phyloP scores from a whole-genome alignment of 2,113 vertebrate species.

The Caranx ignobilis region DNA sequence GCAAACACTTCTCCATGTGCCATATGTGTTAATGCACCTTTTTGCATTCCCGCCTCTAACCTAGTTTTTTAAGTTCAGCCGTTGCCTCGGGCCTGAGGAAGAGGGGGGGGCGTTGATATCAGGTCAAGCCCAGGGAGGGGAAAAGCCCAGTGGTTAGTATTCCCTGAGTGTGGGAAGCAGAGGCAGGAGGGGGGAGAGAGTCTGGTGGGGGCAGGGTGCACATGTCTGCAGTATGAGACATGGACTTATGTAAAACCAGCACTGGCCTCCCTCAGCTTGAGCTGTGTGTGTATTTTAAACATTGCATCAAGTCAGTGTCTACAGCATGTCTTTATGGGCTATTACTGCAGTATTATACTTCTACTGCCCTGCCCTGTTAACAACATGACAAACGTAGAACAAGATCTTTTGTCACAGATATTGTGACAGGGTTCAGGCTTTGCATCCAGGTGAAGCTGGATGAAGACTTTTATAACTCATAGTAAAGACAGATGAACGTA shows the following conservation, averaged over 20 bases:
- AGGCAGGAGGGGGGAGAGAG: conserved; percentile 29
- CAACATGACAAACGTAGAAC: too few species aligned
- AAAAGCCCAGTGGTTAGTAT: conserved; percentile 69
- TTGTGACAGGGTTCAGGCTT: too few species aligned
- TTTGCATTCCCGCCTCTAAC: conserved; percentile 43
- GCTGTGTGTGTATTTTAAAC: neutral
- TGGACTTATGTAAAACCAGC: conserved; percentile 12
- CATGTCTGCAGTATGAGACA: conserved; percentile 27
- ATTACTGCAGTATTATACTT: too few species aligned
- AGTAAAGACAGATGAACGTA: too few species aligned
- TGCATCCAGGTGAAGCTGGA: too few species aligned
- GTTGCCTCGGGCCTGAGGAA: conserved; percentile 45
- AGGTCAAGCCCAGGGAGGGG: conserved; percentile 59
- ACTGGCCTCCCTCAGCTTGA: neutral
- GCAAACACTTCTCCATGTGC: neutral
- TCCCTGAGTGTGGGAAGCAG: conserved; percentile 41
- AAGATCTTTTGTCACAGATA: too few species aligned
- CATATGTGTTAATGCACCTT: conserved; percentile 34
- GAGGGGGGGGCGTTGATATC: conserved; percentile 56
- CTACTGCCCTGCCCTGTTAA: neutral
- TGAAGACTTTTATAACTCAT: too few species aligned
- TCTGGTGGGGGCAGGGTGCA: conserved; percentile 24
- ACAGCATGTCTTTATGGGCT: too few species aligned
- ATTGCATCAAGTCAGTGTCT: neutral
- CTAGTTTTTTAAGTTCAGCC: conserved; percentile 71